A percentile compares a stretch with the other conserved stretches of the same genome.
Evolutionary conservation across 2,113 vertebrate species (phyloP).

Genomic region (Anoura caudifer): DNA sequence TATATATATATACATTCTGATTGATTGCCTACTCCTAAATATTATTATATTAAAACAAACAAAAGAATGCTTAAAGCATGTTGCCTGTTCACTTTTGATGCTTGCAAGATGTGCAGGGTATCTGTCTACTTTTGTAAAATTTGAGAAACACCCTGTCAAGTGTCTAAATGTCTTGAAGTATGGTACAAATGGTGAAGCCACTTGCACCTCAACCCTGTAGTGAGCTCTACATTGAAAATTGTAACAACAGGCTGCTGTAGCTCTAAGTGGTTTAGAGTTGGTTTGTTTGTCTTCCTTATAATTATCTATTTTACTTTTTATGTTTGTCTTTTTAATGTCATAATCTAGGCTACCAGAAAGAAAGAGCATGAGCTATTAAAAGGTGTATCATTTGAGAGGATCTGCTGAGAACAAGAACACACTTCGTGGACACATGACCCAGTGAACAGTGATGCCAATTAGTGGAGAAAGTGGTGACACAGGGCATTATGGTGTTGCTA

Average conservation of each 20-base stretch:
- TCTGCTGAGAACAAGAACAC: background rate
- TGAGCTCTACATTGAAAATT: background rate
- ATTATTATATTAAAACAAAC: slow-evolving; percentile 29
- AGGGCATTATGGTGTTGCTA: background rate
- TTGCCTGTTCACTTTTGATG: background rate
- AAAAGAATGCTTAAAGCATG: slow-evolving; percentile 5
- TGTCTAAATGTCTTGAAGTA: background rate
- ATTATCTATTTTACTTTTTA: background rate
- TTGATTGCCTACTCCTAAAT: background rate
- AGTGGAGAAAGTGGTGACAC: background rate
- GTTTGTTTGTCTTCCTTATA: background rate
- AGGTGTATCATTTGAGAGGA: background rate
- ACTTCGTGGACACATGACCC: background rate
- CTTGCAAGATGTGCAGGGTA: background rate
- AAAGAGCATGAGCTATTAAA: background rate
- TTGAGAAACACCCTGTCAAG: slow-evolving; percentile 18
- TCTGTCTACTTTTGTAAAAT: background rate
- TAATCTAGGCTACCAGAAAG: background rate
- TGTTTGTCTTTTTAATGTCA: slow-evolving; percentile 2
- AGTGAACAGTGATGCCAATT: background rate
- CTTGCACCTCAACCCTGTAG: background rate
- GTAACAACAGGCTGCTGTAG: background rate
- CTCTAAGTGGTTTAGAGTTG: background rate
- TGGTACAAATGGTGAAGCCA: background rate
- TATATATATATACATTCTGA: slow-evolving; percentile 6